A percentile compares a stretch with the other conserved stretches of the same genome.
phyloP scores from a whole-genome alignment of 2,888 invertebrate genomes.

The Campoletis raptor region DNA sequence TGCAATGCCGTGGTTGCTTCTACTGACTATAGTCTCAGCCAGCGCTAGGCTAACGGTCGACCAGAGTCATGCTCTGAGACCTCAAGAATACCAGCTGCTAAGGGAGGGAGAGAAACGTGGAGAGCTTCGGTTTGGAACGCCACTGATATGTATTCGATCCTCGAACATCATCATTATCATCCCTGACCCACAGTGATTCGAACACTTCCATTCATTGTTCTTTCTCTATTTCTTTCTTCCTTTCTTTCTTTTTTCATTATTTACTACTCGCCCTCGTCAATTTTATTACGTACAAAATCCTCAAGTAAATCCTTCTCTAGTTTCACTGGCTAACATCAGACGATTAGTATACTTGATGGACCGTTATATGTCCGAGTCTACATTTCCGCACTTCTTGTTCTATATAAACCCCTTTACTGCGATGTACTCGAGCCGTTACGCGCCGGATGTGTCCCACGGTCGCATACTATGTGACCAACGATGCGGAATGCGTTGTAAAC shows the following conservation, averaged over 20 bases:
- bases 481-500: conserved; percentile 65
- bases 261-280: conserved; percentile 6
- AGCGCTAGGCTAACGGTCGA: conserved; percentile 61
- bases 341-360: conserved; percentile 70
- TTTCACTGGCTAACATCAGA: conserved; percentile 26
- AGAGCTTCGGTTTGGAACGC: conserved; percentile 21
- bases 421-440: conserved; percentile 58
- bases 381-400: conserved; percentile 18
- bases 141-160: conserved; percentile 44
- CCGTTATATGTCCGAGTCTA: conserved; percentile 55
- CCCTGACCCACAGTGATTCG: conserved; percentile 59
- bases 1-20: conserved; percentile 40
- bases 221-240: conserved; percentile 24
- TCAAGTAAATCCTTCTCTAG: not conserved
- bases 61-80: conserved; percentile 36
- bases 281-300: not conserved
- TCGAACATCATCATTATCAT: conserved; percentile 50
- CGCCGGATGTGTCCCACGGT: conserved; percentile 70
- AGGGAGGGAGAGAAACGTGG: not conserved
- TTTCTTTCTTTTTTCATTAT: not conserved
- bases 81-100: conserved; percentile 23
- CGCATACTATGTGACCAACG: conserved; percentile 65
- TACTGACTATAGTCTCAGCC: conserved; percentile 40
- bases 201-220: conserved; percentile 33
- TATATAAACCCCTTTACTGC: not conserved